phyloP scores from a whole-genome alignment of 2,797 vertebrate genomes.

The Micropoecilia bifurca region DNA sequence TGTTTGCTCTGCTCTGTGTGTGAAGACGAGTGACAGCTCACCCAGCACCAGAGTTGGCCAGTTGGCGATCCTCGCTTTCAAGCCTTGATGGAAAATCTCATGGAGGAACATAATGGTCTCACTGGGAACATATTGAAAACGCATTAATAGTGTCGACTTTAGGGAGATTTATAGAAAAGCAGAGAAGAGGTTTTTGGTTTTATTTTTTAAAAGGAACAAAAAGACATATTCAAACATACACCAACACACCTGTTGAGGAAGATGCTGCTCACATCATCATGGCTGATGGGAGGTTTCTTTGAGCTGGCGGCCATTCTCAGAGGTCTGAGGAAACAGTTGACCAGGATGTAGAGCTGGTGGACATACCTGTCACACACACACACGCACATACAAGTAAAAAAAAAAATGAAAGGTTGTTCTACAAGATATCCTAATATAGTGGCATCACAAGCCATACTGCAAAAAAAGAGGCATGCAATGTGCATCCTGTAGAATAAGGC shows the following conservation, averaged over 20 bases:
- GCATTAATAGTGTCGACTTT: background rate
- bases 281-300: constrained; percentile 96
- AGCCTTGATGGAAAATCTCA: constrained; percentile 99
- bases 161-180: background rate
- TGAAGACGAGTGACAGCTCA: constrained; percentile 75
- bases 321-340: constrained; percentile 95
- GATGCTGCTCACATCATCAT: constrained; percentile 97
- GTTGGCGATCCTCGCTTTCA: constrained; percentile 97
- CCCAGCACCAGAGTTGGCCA: constrained; percentile 98
- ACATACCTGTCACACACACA: constrained; percentile 81
- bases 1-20: constrained; percentile 20
- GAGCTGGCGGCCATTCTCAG: constrained; percentile 98
- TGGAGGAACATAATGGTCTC: constrained; percentile 99
- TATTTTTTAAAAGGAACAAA: background rate
- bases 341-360: constrained; percentile 94
- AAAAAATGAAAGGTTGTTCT: background rate
- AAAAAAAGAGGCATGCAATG: background rate
- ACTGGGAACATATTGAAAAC: constrained; percentile 72
- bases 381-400: background rate
- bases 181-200: background rate
- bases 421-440: background rate
- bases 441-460: background rate
- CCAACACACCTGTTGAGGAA: constrained; percentile 94
- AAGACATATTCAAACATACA: background rate
- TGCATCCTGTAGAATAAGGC: background rate